Evolutionary conservation across 2,113 vertebrate species (phyloP), one percentile per base, ranked within the genome.

Genomic region (Glaucidium brasilianum): DNA sequence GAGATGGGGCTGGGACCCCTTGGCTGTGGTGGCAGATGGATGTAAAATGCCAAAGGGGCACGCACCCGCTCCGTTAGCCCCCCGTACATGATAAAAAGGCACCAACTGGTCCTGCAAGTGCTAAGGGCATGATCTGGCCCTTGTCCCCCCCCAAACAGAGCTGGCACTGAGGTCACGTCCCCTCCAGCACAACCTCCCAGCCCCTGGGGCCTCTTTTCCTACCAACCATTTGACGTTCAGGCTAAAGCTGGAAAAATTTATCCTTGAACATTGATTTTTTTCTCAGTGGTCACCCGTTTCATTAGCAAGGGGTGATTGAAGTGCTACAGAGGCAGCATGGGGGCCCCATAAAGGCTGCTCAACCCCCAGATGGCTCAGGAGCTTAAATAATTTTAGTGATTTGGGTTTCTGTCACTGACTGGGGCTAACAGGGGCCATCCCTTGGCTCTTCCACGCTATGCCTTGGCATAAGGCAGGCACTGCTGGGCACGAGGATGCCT

Each of bases 31-130:
- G 2, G 41, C 3, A 7, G 22, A 5, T 0, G 50, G 80, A 41
- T 50, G 58, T 23, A 52, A 41, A 63, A 20, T 8, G 27, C 66
- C 3, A 1, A 49, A 34, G 9, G 41, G 41, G 27, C 49, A 26
- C 4, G 9, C 25, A 32, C 11, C 12, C 47, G 12, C 29, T 26
- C 37, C 0, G 0, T 32, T 34, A 29, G 21, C 10, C 17, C 58
- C 52, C 29, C 3, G 0, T 34, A 3, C 2, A 0, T 10, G 22
- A 27, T 14, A 21, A 72, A 80, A 12, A 10, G 47, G 37, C 60
- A 32, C 1, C 0, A 64, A 71, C 41, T 62, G 66, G 39, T 53
- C 30, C 56, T 52, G 63, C 68, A 10, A 68, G 53, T 3, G 2
- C 16, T 5, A 1, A 39, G 25, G 47, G n/a, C 66, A 75, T 62